These are phyloP conservation scores for Phortica okadai DNA, from an alignment of 2,888 invertebrate species.

Conservation along the genomic window DNA sequence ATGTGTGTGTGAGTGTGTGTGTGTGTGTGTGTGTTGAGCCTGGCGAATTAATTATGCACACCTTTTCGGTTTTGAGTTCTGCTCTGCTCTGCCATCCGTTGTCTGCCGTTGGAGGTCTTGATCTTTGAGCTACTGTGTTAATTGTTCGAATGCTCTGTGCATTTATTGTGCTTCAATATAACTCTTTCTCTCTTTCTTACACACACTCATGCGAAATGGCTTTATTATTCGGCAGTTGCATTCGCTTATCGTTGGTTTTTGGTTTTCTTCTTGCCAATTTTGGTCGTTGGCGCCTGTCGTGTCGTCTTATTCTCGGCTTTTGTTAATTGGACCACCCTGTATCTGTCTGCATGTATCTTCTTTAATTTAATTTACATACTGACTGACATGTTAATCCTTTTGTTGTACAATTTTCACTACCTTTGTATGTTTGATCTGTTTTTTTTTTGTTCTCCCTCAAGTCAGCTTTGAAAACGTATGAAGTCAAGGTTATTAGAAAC, in stretches of 20 bases:
- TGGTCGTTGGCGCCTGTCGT: conserved; percentile 50
- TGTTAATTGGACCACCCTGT: conserved; percentile 67
- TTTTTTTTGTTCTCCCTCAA: neutral
- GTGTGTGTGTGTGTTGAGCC: conserved; percentile 49
- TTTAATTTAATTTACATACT: conserved; percentile 24
- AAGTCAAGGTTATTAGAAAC: conserved; percentile 3
- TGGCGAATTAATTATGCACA: conserved; percentile 75
- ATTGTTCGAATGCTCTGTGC: conserved; percentile 62
- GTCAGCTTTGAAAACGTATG: neutral
- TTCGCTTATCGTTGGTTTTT: neutral
- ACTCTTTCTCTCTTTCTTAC: conserved; percentile 58
- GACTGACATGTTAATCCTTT: conserved; percentile 24
- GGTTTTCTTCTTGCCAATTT: neutral
- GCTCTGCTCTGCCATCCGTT: conserved; percentile 41
- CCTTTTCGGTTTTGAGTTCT: conserved; percentile 57
- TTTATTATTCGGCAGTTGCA: conserved; percentile 56
- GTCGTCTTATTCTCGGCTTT: conserved; percentile 40
- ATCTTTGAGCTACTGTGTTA: conserved; percentile 76
- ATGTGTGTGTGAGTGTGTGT: conserved; percentile 48
- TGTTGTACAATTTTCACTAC: neutral
- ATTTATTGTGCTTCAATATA: conserved; percentile 40
- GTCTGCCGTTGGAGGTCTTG: conserved; percentile 67
- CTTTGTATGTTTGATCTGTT: neutral
- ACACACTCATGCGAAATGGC: conserved; percentile 54
- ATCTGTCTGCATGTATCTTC: conserved; percentile 9